Conservation (phyloP, 2,888 invertebrate genomes). For the Lordiphosa fenestrarum region DNA sequence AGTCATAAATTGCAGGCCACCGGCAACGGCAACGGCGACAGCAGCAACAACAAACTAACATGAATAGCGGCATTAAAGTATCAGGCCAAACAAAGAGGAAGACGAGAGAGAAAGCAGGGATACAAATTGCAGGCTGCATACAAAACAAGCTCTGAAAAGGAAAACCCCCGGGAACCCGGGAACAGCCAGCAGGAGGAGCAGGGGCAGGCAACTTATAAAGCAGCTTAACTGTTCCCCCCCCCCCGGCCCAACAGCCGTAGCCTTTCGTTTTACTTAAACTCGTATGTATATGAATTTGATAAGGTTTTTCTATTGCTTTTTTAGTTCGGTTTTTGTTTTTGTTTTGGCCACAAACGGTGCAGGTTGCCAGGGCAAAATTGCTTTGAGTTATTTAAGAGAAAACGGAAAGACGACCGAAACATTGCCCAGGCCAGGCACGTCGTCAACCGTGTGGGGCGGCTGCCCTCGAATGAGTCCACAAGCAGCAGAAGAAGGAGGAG, state of each 20-base stretch:
- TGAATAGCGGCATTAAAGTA: slow-evolving; percentile 69
- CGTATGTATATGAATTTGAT: slow-evolving; percentile 55
- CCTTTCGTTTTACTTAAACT: slow-evolving; percentile 20
- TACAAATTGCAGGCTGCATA: slow-evolving; percentile 64
- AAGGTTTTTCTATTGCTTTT: slow-evolving; percentile 38
- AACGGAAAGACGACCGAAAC: slow-evolving; percentile 13
- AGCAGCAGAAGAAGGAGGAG: background rate
- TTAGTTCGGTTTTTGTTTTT: background rate
- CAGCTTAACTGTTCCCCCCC: slow-evolving; percentile 32
- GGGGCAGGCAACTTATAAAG: slow-evolving; percentile 22
- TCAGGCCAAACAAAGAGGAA: slow-evolving; percentile 35
- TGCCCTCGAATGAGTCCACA: slow-evolving; percentile 10
- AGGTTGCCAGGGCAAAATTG: slow-evolving; percentile 37
- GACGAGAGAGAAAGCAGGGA: slow-evolving; percentile 22
- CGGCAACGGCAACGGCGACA: background rate
- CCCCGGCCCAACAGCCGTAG: background rate
- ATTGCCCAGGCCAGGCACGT: slow-evolving; percentile 49
- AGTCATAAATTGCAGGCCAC: slow-evolving; percentile 53
- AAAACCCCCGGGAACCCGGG: no score
- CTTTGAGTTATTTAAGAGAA: slow-evolving; percentile 49
- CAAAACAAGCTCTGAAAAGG: slow-evolving; percentile 36
- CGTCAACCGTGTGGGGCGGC: slow-evolving; percentile 15
- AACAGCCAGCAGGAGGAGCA: background rate
- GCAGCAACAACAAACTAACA: slow-evolving; percentile 33
- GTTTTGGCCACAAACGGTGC: background rate